Conservation (phyloP, 2,797 vertebrate genomes). For the Alauda arvensis region DNA sequence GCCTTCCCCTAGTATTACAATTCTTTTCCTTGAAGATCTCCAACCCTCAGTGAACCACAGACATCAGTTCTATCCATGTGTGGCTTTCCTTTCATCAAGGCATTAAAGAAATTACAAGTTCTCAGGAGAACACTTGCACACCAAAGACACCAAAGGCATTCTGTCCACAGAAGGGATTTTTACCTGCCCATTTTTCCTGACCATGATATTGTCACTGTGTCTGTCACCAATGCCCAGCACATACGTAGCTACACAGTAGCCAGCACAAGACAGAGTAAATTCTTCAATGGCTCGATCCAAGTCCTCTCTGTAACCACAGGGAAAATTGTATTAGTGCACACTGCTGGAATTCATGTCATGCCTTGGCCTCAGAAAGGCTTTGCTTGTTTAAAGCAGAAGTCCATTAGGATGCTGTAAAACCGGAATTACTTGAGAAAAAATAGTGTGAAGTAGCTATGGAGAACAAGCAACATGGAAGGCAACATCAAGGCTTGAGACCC, state of each 20-base stretch:
- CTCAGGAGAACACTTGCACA: not conserved
- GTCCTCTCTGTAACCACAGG: conserved; percentile 79
- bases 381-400: not conserved
- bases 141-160: not conserved
- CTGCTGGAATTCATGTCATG: not conserved
- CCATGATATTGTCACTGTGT: conserved; percentile 99
- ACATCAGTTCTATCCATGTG: not conserved
- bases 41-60: not conserved
- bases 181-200: conserved; percentile 96
- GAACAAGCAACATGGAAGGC: not conserved
- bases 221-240: conserved; percentile 98
- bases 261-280: conserved; percentile 96
- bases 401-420: not conserved
- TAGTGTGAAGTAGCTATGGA: not conserved
- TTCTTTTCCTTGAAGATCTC: not conserved
- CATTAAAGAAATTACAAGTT: not conserved
- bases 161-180: not conserved
- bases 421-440: not conserved
- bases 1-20: not conserved
- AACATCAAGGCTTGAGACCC: not conserved
- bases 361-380: not conserved
- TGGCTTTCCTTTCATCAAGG: not conserved
- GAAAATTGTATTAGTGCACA: not conserved
- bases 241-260: conserved; percentile 99
- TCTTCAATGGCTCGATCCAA: conserved; percentile 96